Evolutionary conservation across 2,113 vertebrate species (phyloP), one percentile per base, ranked within the genome.

Genomic region (Herpetotheres cachinnans): DNA sequence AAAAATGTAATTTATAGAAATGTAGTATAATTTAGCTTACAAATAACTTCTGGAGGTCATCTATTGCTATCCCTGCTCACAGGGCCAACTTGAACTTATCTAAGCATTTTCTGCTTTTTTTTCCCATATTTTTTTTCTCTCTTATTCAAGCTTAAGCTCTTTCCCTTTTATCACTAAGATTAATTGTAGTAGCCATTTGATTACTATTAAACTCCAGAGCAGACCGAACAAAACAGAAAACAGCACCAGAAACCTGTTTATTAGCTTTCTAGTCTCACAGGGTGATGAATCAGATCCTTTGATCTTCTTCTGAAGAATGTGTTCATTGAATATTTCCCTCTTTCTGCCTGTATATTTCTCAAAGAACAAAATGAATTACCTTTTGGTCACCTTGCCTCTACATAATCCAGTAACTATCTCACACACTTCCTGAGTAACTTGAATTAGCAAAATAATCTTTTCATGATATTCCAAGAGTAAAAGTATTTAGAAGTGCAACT

Each of bases 81-180:
- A 73, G 34, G 30, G 19, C 36, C 9, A 84, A 21, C 13, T 70
- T 69, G 54, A 86, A 77, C 1, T 94, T 55, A 71, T 5, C 19
- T 16, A 36, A 74, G 6, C 11, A 47, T 86, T 82, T 78, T 90
- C 26, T 50, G 9, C 1, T 1, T 27, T 49, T 67, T n/a, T 40
- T 14, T 1, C 1, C 7, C 1, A 1, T 2, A 1, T 8, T 26
- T 46, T 56, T 59, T 29, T 6, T 4, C 3, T 27, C 10, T 40
- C 25, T 36, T 56, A 26, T 56, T 49, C 10, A 32, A 50, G 17
- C 2, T 73, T 59, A 49, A 63, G 1, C 1, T 17, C 14, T 20
- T 7, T 49, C 10, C 0, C 66, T 78, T 81, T 49, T 58, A 36
- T 36, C 66, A 9, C 12, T 47, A 9, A 82, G 12, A 21, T 63